Conservation (phyloP, 2,888 invertebrate species). For the Steinernema carpocapsae region DNA sequence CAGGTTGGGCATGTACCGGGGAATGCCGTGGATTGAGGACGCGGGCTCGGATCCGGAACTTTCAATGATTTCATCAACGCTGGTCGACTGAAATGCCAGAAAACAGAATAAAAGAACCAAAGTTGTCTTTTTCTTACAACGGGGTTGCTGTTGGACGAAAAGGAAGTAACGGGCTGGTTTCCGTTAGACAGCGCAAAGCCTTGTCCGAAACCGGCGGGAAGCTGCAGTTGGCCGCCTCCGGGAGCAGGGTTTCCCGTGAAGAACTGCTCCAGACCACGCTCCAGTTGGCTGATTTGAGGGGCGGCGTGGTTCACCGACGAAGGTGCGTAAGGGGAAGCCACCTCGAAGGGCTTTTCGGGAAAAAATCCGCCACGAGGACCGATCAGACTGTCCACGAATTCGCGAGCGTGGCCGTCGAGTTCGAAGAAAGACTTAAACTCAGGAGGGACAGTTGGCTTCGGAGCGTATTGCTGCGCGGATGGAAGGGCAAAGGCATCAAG, state of each 20-base stretch:
- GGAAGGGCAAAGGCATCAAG: constrained; percentile 60
- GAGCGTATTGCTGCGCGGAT: constrained; percentile 53
- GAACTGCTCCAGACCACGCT: constrained; percentile 65
- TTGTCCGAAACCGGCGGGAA: constrained; percentile 66
- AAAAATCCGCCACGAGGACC: constrained; percentile 68
- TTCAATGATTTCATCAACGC: constrained; percentile 42
- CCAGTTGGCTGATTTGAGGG: constrained; percentile 46
- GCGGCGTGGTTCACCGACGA: constrained; percentile 23
- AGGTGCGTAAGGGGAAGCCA: constrained; percentile 37
- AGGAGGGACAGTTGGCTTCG: constrained; percentile 68
- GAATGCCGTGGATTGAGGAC: constrained; percentile 68
- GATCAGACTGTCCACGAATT: constrained; percentile 65
- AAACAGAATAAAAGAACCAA: background rate
- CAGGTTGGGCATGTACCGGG: constrained; percentile 66
- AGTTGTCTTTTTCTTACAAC: constrained; percentile 39
- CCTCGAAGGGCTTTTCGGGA: constrained; percentile 68
- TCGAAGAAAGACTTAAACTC: constrained; percentile 67
- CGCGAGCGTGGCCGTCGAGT: constrained; percentile 67
- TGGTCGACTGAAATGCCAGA: constrained; percentile 30
- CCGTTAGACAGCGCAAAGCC: constrained; percentile 67
- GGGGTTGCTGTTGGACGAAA: constrained; percentile 51
- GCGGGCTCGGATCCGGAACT: constrained; percentile 54
- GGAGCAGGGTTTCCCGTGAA: constrained; percentile 62
- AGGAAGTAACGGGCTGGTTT: constrained; percentile 55
- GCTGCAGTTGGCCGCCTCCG: constrained; percentile 42